Evolutionary conservation across 2,797 vertebrate species (phyloP).

Genomic region (Sebastes dallii): DNA sequence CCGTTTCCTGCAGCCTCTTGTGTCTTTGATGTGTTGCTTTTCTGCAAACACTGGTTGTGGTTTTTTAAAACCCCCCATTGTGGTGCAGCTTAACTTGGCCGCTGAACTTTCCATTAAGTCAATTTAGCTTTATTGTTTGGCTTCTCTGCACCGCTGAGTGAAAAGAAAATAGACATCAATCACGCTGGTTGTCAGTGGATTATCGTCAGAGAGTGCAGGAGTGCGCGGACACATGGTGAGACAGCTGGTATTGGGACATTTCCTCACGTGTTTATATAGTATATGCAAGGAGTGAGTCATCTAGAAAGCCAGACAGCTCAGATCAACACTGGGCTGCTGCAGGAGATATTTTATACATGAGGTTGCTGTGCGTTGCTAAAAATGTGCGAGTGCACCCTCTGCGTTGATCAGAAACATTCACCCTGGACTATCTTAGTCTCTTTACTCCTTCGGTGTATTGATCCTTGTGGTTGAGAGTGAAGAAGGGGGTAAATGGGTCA

Average conservation of each 20-base stretch:
- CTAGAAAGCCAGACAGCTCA: constrained; percentile 13
- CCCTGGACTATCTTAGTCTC: constrained; percentile 3
- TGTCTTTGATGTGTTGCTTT: constrained; percentile 23
- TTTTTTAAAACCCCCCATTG: constrained; percentile 33
- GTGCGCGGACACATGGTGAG: constrained; percentile 1
- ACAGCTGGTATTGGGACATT: constrained; percentile 20
- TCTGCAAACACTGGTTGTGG: constrained; percentile 26
- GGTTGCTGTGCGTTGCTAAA: neutral
- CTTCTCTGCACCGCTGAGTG: constrained; percentile 12
- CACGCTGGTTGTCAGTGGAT: constrained; percentile 19
- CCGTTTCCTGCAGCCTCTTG: constrained; percentile 38
- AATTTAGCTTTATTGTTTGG: constrained; percentile 34
- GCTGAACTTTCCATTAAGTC: constrained; percentile 48
- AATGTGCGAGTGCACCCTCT: constrained; percentile 20
- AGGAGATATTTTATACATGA: constrained; percentile 41
- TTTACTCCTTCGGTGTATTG: constrained; percentile 35
- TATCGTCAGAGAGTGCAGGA: constrained; percentile 15
- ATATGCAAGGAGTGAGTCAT: constrained; percentile 29
- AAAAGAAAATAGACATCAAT: constrained; percentile 44
- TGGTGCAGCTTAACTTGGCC: constrained; percentile 30
- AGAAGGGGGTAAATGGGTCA: neutral
- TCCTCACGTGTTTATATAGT: neutral
- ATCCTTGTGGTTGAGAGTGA: constrained; percentile 16
- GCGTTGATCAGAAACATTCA: constrained; percentile 40
- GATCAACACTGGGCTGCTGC: constrained; percentile 8